Conservation (phyloP, 2,888 invertebrate genomes). For the Heterodera filipjevi region DNA sequence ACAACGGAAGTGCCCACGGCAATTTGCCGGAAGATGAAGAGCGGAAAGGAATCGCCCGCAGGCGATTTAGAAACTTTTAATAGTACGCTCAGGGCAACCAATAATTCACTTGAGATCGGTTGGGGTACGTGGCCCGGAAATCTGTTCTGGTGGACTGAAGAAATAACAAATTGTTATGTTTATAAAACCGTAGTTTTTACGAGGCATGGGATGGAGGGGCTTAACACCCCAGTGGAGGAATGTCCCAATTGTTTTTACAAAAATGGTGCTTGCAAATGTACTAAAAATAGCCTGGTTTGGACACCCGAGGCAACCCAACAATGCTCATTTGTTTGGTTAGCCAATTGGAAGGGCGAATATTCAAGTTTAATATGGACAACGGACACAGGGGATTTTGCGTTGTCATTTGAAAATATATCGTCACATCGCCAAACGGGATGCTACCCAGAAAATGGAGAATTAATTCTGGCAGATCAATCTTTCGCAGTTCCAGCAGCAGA, state of each 20-base stretch:
- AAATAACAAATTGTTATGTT: constrained; percentile 2
- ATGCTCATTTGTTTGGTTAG: background rate
- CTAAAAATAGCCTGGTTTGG: constrained; percentile 4
- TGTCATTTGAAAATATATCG: constrained; percentile 18
- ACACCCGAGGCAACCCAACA: constrained; percentile 11
- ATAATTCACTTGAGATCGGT: background rate
- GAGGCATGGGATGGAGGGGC: background rate
- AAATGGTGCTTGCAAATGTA: background rate
- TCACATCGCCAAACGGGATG: background rate
- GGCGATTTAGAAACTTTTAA: background rate
- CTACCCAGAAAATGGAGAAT: background rate
- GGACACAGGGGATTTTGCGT: constrained; percentile 8
- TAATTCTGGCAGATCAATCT: constrained; percentile 8
- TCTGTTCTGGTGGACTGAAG: background rate
- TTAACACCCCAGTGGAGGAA: constrained; percentile 4
- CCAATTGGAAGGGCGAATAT: constrained; percentile 5
- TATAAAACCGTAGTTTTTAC: constrained; percentile 22
- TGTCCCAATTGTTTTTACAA: background rate
- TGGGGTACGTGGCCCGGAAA: background rate
- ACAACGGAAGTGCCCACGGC: background rate
- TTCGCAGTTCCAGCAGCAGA: background rate
- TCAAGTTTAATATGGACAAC: constrained; percentile 2
- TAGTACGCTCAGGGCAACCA: background rate
- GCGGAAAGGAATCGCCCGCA: background rate
- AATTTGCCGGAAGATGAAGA: background rate